Base-by-base conservation (phyloP, 92 coral and sea anemone species). In the Epizoanthus fatuus region DNA sequence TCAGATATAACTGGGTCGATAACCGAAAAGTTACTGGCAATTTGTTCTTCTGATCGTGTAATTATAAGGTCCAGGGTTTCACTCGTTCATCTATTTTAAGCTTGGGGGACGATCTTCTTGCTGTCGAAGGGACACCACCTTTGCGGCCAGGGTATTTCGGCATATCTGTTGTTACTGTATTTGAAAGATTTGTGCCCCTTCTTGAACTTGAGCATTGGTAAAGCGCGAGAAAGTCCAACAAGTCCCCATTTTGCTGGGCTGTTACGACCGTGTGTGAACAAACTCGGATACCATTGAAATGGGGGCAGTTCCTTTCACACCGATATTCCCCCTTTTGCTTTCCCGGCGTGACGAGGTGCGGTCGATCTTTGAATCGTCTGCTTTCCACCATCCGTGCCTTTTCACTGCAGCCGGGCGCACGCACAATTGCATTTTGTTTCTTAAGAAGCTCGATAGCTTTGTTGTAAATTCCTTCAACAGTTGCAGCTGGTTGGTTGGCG, bases 141-240 rank as follows among this genome's bases (percentile, higher is more conserved):
- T 87, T 87, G 17, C 86, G n/a, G 55, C 91, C 91, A 2, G 87
- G 83, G 35, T 87, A 4, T 66, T 76, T 68, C 4, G 84, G 69
- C 76, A 64, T 80, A 52, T 83, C 92, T 74, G 92, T 88, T 40
- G 44, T 40, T 9, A 82, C 91, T 16, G 75, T 84, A 44, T 87
- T 17, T 22, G 87, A 65, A 12, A 88, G 83, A 45, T 88, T 72
- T 22, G 78, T 83, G 22, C 56, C 77, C 47, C 82, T 88, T 17
- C 14, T 14, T 62, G 32, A 1, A 10, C 78, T 15, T 47, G 77
- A 63, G 19, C 3, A 1, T 45, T 25, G 16, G 59, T 63, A 44
- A 6, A 5, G 44, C 25, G 11, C 11, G 17, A 35, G 74, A 47
- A 82, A 82, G 13, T 56, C 69, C 4, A 53, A 37, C 44, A 82